Percentiles rank a stretch among this genome's conserved stretches.
These are phyloP conservation scores for Halcyon smyrnensis DNA, from an alignment of 2,797 vertebrate species.

Conservation along the genomic window DNA sequence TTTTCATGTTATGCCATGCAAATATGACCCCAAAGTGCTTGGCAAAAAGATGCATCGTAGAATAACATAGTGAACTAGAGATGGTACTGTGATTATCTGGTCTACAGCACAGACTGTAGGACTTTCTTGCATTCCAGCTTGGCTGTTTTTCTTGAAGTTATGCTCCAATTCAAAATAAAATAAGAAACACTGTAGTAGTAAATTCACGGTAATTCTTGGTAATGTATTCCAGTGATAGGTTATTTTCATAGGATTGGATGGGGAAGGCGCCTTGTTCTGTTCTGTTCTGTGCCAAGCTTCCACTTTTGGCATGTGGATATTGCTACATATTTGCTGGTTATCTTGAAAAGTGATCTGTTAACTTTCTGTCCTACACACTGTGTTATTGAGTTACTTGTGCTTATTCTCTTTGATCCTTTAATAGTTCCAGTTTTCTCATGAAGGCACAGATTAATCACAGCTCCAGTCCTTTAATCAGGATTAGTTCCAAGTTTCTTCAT, in stretches of 20 bases:
- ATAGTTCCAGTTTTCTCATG: not conserved
- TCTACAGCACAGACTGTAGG: not conserved
- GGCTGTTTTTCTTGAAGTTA: not conserved
- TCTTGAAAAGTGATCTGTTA: slow-evolving; percentile 16
- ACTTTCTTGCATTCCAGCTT: not conserved
- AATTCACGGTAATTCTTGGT: not conserved
- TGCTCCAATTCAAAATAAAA: not conserved
- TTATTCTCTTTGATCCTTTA: not conserved
- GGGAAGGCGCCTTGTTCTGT: not conserved
- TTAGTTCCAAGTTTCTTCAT: not conserved
- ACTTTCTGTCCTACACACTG: not conserved
- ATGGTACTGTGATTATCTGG: not conserved
- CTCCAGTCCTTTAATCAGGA: not conserved
- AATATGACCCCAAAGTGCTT: not conserved
- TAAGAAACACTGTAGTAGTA: not conserved
- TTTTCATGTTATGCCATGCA: not conserved
- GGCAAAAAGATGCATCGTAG: not conserved
- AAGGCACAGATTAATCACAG: not conserved
- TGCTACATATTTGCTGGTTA: not conserved
- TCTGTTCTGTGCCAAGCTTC: not conserved
- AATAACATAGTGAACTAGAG: not conserved
- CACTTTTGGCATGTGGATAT: not conserved
- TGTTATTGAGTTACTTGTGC: not conserved
- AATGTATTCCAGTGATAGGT: not conserved
- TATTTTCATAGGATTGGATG: not conserved